phyloP scores from a whole-genome alignment of 2,888 invertebrate genomes.

The Cheilosia urbana region DNA sequence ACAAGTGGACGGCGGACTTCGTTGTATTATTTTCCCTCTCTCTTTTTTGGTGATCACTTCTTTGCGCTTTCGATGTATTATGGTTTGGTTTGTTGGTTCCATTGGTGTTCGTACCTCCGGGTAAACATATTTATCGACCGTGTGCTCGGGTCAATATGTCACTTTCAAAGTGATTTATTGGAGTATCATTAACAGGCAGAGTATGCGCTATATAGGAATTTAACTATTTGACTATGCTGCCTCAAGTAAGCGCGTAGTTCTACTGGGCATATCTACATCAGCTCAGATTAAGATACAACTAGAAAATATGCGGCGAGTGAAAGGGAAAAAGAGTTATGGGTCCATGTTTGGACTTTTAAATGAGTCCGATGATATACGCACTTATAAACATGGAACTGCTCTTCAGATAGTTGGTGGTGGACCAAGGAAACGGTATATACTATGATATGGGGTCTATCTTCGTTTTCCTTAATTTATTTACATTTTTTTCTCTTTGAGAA shows the following conservation, averaged over 20 bases:
- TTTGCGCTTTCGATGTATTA: slow-evolving; percentile 36
- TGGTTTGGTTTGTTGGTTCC: slow-evolving; percentile 50
- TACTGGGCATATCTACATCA: slow-evolving; percentile 68
- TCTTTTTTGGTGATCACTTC: slow-evolving; percentile 62
- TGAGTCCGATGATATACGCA: slow-evolving; percentile 74
- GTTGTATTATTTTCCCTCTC: slow-evolving; percentile 58
- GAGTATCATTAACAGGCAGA: slow-evolving; percentile 71
- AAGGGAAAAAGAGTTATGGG: slow-evolving; percentile 72
- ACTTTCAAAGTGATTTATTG: slow-evolving; percentile 75
- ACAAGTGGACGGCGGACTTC: slow-evolving; percentile 56
- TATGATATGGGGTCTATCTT: slow-evolving; percentile 67
- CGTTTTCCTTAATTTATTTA: slow-evolving; percentile 65
- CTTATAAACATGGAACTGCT: slow-evolving; percentile 73
- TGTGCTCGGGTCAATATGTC: slow-evolving; percentile 75
- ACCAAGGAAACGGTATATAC: slow-evolving; percentile 61
- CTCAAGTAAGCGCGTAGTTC: slow-evolving; percentile 73
- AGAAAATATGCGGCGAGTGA: slow-evolving; percentile 69
- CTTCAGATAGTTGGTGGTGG: slow-evolving; percentile 50
- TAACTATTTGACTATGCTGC: slow-evolving; percentile 69
- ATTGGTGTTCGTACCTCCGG: slow-evolving; percentile 69
- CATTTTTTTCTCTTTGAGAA: slow-evolving; percentile 53
- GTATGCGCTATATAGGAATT: slow-evolving; percentile 69
- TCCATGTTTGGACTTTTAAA: slow-evolving; percentile 75
- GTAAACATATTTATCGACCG: slow-evolving; percentile 75
- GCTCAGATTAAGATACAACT: slow-evolving; percentile 71